Conservation (phyloP, 2,888 invertebrate species). For the Agonopterix alstromeriana region DNA sequence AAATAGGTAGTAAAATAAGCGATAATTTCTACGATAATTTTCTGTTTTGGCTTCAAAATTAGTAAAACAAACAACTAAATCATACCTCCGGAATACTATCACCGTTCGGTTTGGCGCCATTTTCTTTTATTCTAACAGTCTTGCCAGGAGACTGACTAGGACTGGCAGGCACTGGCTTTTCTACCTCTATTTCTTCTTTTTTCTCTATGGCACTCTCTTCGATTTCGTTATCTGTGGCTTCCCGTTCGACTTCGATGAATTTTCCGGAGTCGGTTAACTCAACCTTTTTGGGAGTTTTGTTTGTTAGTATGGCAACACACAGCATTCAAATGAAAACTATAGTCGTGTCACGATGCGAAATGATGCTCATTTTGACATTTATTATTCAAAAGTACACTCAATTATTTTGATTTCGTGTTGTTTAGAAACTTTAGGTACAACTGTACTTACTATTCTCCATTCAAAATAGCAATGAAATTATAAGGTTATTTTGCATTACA, state of each 20-base stretch:
- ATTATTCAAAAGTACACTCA: too few relatives aligned
- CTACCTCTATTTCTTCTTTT: conserved; percentile 16
- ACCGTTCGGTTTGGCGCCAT: conserved; percentile 51
- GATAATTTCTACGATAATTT: too few relatives aligned
- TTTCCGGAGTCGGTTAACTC: conserved; percentile 71
- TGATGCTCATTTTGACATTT: too few relatives aligned
- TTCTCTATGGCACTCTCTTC: conserved; percentile 13
- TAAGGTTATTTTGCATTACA: too few relatives aligned
- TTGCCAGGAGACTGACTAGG: conserved; percentile 61
- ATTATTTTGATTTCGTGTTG: too few relatives aligned
- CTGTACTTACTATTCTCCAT: too few relatives aligned
- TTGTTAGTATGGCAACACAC: conserved; percentile 58
- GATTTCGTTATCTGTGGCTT: conserved; percentile 25
- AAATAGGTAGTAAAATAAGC: too few relatives aligned
- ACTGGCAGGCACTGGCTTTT: conserved; percentile 31
- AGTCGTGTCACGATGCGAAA: too few relatives aligned
- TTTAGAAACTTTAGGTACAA: too few relatives aligned
- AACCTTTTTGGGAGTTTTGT: conserved; percentile 54
- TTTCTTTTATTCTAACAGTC: conserved; percentile 65
- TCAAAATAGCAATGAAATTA: too few relatives aligned
- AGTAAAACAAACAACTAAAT: conserved; percentile 5
- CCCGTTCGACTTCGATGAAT: conserved; percentile 71
- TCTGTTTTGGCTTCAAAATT: too few relatives aligned
- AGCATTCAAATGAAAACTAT: conserved; percentile 18
- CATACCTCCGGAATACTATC: conserved; percentile 46